Conservation (phyloP, 1,140 invertebrate species). For the Zaprionus inermis region DNA sequence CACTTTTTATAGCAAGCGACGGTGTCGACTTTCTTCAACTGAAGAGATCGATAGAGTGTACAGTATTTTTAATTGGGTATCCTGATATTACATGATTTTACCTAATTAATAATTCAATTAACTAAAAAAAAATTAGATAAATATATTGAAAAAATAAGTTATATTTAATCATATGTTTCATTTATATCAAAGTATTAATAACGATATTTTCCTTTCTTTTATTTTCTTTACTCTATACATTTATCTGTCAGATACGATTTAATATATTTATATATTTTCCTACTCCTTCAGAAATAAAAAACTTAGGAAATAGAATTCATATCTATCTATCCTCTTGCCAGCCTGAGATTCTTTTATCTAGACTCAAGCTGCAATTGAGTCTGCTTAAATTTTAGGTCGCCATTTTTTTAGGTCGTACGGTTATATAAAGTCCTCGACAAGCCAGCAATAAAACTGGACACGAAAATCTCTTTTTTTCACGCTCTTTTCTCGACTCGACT, state of each 20-base stretch:
- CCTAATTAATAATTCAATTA: neutral
- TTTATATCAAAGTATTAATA: too few species aligned
- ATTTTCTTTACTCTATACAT: too few species aligned
- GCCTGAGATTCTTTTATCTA: neutral
- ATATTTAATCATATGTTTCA: too few species aligned
- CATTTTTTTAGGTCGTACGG: conserved; percentile 32
- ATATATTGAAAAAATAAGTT: too few species aligned
- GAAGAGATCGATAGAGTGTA: neutral
- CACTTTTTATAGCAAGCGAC: neutral
- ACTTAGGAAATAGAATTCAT: neutral
- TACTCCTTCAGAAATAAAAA: neutral
- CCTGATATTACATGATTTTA: too few species aligned
- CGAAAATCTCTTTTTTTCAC: conserved; percentile 24
- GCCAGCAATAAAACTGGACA: conserved; percentile 37
- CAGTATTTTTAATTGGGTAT: neutral
- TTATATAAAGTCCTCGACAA: conserved; percentile 40
- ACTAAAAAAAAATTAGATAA: too few species aligned
- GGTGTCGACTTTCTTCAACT: neutral
- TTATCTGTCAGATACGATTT: too few species aligned
- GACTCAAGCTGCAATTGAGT: neutral
- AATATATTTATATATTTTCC: neutral
- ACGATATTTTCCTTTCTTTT: too few species aligned
- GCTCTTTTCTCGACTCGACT: neutral
- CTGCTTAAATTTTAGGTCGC: conserved; percentile 2
- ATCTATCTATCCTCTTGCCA: neutral